A percentile compares a stretch with the other conserved stretches of the same genome.
These are phyloP conservation scores for Drosophila maculinotata DNA, from an alignment of 2,888 invertebrate species.

Conservation along the genomic window DNA sequence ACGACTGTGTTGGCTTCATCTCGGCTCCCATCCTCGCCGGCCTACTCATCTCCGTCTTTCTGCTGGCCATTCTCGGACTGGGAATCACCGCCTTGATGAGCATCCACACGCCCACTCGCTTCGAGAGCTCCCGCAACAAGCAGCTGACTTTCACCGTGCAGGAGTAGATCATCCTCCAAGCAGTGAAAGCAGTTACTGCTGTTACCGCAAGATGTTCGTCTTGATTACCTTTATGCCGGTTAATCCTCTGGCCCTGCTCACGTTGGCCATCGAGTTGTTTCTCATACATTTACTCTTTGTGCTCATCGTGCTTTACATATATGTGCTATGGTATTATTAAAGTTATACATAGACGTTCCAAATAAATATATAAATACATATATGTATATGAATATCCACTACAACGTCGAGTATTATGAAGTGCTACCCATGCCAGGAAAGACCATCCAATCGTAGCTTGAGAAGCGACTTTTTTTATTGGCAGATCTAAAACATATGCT, in stretches of 20 bases:
- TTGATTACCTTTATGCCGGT: constrained; percentile 66
- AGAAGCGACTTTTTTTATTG: no score
- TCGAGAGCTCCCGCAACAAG: constrained; percentile 98
- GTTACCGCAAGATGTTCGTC: constrained; percentile 69
- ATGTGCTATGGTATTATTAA: constrained; percentile 80
- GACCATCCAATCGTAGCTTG: no score
- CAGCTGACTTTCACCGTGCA: constrained; percentile 92
- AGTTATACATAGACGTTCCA: constrained; percentile 3
- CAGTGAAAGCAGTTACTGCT: no score
- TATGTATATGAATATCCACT: constrained; percentile 8
- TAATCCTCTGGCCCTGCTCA: constrained; percentile 76
- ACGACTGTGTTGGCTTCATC: constrained; percentile 96
- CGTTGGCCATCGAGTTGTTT: constrained; percentile 80
- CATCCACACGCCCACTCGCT: constrained; percentile 98
- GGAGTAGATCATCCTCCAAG: constrained; percentile 86
- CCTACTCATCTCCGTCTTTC: constrained; percentile 91
- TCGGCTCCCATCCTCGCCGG: constrained; percentile 97
- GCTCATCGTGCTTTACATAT: constrained; percentile 77
- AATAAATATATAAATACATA: constrained; percentile 20
- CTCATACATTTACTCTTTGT: constrained; percentile 81
- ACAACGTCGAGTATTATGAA: not conserved
- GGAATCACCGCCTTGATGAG: constrained; percentile 95
- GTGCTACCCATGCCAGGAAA: not conserved
- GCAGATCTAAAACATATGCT: no score
- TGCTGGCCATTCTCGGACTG: constrained; percentile 91